These are phyloP conservation scores for Eulemur rubriventer DNA, from an alignment of 2,797 vertebrate species.

Conservation along the genomic window DNA sequence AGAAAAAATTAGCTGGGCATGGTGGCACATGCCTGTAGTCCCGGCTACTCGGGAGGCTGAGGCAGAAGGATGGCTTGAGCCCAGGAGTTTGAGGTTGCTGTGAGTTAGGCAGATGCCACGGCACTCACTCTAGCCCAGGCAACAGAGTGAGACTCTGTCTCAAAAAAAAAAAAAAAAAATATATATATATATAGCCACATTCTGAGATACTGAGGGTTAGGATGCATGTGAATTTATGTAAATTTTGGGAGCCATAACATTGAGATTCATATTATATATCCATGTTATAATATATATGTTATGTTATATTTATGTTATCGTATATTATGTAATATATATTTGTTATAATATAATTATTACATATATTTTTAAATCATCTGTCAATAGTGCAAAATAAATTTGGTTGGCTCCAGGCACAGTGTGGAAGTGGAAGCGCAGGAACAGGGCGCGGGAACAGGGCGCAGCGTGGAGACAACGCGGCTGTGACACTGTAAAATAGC, in stretches of 20 bases:
- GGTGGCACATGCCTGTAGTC: too few species aligned
- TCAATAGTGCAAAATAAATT: not conserved
- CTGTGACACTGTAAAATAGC: not conserved
- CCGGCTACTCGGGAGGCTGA: too few species aligned
- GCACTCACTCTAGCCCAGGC: too few species aligned
- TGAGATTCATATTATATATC: not conserved
- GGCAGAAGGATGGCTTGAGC: too few species aligned
- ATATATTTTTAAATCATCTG: not conserved
- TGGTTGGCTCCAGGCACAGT: not conserved
- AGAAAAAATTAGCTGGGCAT: too few species aligned
- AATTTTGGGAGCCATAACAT: not conserved
- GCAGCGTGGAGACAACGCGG: rapidly evolving
- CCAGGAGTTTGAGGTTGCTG: too few species aligned
- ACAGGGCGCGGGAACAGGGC: rapidly evolving
- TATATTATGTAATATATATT: too few species aligned
- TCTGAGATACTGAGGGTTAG: not conserved
- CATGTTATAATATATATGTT: not conserved
- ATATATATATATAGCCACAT: not conserved
- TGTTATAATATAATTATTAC: not conserved
- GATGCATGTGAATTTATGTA: too few species aligned
- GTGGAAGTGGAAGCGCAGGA: not conserved
- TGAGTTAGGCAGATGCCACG: too few species aligned
- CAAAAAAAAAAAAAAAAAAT: too few species aligned
- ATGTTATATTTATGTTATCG: not conserved
- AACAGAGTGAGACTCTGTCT: too few species aligned